Conservation (phyloP, 2,888 invertebrate species). For the Vanessa cardui region DNA sequence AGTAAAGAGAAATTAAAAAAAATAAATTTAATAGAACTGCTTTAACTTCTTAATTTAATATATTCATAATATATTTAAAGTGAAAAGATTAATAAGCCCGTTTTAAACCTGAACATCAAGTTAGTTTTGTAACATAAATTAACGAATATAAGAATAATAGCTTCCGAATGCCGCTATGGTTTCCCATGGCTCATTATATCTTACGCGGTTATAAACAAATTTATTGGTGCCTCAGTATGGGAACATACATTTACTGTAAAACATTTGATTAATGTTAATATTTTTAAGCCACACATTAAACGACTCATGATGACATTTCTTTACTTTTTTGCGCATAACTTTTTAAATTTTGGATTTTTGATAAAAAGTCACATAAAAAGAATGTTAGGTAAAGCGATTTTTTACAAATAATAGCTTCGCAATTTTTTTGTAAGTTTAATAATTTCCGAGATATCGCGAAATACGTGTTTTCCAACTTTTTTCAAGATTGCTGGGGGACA, state of each 20-base stretch:
- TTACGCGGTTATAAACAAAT: constrained; percentile 14
- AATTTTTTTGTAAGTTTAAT: too few relatives aligned
- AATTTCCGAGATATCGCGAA: too few relatives aligned
- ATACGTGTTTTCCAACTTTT: too few relatives aligned
- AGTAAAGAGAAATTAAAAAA: background rate
- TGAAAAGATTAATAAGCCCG: constrained; percentile 7
- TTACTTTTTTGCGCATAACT: too few relatives aligned
- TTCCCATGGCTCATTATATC: constrained; percentile 25
- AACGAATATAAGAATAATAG: constrained; percentile 17
- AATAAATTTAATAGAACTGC: background rate
- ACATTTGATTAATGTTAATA: constrained; percentile 15
- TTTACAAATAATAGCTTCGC: too few relatives aligned
- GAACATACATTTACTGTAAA: constrained; percentile 15
- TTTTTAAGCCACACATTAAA: background rate
- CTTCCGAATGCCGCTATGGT: constrained; percentile 21
- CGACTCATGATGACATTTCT: too few relatives aligned
- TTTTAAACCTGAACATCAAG: constrained; percentile 3
- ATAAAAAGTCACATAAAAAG: too few relatives aligned
- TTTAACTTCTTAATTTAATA: background rate
- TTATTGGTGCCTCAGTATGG: constrained; percentile 20
- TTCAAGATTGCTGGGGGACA: too few relatives aligned
- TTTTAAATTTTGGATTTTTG: too few relatives aligned
- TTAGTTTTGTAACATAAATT: constrained; percentile 6
- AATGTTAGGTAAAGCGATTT: too few relatives aligned
- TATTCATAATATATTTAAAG: background rate